A percentile compares a stretch with the other conserved stretches of the same genome.
Conservation (phyloP, 2,113 vertebrate species). For the Pterocles gutturalis region DNA sequence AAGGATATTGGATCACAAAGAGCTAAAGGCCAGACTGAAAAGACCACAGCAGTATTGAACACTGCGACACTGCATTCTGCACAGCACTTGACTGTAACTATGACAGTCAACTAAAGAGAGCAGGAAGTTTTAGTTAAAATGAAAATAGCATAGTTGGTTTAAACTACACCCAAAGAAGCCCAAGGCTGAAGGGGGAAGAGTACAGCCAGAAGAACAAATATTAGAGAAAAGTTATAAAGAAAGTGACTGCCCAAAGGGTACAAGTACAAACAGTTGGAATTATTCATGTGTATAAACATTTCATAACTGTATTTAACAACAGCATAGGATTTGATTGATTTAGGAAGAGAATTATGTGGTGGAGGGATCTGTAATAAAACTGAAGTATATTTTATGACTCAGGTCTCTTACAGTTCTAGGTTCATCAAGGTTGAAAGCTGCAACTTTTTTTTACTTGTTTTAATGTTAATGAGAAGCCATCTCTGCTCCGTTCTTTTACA, state of each 20-base stretch:
- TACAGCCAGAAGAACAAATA: background rate
- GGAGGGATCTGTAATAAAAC: background rate
- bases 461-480: rapidly evolving
- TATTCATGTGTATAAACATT: background rate
- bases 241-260: background rate
- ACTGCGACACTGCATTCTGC: background rate
- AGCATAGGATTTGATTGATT: background rate
- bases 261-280: background rate
- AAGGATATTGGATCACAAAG: background rate
- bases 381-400: background rate
- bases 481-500: background rate
- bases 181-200: background rate
- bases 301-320: background rate
- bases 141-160: background rate
- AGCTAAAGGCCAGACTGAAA: background rate
- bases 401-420: background rate
- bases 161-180: background rate
- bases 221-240: background rate
- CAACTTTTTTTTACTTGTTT: background rate
- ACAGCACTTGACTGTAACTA: background rate
- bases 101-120: background rate
- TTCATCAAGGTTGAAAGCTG: background rate
- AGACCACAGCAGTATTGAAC: background rate
- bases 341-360: background rate
- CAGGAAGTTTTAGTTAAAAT: background rate